phyloP scores from a whole-genome alignment of 2,888 invertebrate genomes.

The Drosophila melanosoma region DNA sequence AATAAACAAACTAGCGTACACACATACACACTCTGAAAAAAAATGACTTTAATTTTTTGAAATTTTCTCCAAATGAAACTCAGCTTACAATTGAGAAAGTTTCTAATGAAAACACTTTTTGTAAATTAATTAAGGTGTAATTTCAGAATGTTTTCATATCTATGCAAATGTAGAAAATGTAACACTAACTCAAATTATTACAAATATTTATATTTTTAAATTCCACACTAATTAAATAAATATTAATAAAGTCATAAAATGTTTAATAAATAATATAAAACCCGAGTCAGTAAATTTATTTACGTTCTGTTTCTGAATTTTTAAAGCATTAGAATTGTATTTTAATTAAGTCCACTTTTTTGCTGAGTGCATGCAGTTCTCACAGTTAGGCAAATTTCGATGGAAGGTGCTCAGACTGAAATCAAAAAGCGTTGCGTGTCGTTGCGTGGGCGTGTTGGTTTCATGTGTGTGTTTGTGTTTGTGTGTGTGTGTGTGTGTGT shows the following conservation, averaged over 20 bases:
- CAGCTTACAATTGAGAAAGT: neutral
- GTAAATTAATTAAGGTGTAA: too few species aligned
- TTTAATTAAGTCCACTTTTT: neutral
- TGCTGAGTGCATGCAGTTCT: neutral
- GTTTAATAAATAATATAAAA: neutral
- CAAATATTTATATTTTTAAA: too few species aligned
- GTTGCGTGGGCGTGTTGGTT: slow-evolving; percentile 44
- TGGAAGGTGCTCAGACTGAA: slow-evolving; percentile 63
- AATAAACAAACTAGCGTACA: slow-evolving; percentile 57
- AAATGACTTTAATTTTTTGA: neutral
- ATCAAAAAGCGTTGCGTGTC: slow-evolving; percentile 79
- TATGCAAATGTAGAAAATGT: too few species aligned
- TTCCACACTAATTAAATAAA: too few species aligned
- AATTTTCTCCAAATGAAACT: neutral
- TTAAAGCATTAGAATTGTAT: neutral
- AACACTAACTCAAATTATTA: too few species aligned
- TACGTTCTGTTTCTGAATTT: neutral
- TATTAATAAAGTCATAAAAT: too few species aligned
- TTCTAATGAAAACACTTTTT: neutral
- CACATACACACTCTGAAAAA: slow-evolving; percentile 11
- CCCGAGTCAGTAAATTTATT: neutral
- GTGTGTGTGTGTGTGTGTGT: neutral
- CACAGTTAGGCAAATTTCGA: slow-evolving; percentile 29
- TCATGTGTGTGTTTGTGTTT: slow-evolving; percentile 2
- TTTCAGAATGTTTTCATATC: too few species aligned